Percentiles rank a stretch among this genome's conserved stretches.
phyloP scores from a whole-genome alignment of 2,797 vertebrate species.

The Enteromius mattozi region DNA sequence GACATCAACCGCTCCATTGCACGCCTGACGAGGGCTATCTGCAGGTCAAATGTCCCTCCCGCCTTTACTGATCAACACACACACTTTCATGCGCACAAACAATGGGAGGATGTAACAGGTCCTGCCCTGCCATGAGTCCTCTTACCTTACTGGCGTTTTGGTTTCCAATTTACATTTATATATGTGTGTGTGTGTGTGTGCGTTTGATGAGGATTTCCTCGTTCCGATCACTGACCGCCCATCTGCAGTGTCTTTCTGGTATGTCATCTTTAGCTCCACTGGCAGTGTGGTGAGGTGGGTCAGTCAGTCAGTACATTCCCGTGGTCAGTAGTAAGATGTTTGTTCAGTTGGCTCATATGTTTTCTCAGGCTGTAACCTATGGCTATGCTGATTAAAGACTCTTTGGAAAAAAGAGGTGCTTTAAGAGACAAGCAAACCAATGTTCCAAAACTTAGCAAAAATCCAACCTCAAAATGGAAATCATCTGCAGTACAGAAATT shows the following conservation, averaged over 20 bases:
- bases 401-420: slow-evolving; percentile 19
- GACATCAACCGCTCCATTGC: slow-evolving; percentile 64
- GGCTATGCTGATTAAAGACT: slow-evolving; percentile 44
- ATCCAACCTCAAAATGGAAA: background rate
- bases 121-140: slow-evolving; percentile 13
- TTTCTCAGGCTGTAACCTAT: slow-evolving; percentile 54
- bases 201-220: slow-evolving; percentile 24
- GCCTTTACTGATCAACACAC: slow-evolving; percentile 10
- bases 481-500: background rate
- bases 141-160: slow-evolving; percentile 15
- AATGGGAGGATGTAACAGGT: slow-evolving; percentile 28
- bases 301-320: slow-evolving; percentile 46
- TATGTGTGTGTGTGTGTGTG: slow-evolving; percentile 32
- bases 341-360: slow-evolving; percentile 61
- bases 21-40: slow-evolving; percentile 69
- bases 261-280: slow-evolving; percentile 27
- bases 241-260: slow-evolving; percentile 24
- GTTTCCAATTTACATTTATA: background rate
- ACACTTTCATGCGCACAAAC: slow-evolving; percentile 8
- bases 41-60: slow-evolving; percentile 64
- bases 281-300: slow-evolving; percentile 42
- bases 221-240: slow-evolving; percentile 27
- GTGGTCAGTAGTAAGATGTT: slow-evolving; percentile 55
- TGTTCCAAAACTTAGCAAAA: background rate
- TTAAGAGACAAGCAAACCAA: slow-evolving; percentile 21